These are phyloP conservation scores for Cheilosia urbana DNA, from an alignment of 2,888 invertebrate genomes.

Conservation along the genomic window DNA sequence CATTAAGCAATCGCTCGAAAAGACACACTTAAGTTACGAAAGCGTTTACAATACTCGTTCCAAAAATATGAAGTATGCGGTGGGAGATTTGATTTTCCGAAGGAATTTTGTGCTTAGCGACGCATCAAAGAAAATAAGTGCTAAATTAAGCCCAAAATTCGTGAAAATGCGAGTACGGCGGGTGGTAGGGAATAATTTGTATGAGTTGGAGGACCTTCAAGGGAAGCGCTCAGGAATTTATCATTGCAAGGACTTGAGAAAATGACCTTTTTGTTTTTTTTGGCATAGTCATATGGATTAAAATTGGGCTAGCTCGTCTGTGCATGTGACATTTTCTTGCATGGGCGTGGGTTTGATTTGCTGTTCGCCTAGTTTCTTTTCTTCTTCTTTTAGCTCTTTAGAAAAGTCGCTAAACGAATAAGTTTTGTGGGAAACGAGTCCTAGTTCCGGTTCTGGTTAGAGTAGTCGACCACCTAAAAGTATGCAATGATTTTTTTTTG, in stretches of 20 bases:
- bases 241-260: background rate
- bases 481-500: too few species aligned
- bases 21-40: background rate
- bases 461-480: too few species aligned
- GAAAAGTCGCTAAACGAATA: background rate
- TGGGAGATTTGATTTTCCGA: background rate
- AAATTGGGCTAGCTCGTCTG: background rate
- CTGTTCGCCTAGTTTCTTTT: background rate
- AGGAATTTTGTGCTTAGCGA: constrained; percentile 2
- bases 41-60: background rate
- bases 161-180: background rate
- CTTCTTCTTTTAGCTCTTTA: background rate
- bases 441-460: too few species aligned
- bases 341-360: background rate
- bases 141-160: constrained; percentile 1
- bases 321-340: background rate
- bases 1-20: background rate
- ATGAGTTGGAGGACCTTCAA: background rate
- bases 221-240: background rate
- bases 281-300: background rate
- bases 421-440: background rate
- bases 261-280: background rate
- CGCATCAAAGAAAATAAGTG: background rate
- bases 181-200: background rate
- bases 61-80: background rate